A percentile compares a stretch with the other conserved stretches of the same genome.
Conservation (phyloP, 2,888 invertebrate genomes). For the Epinotia ramella region DNA sequence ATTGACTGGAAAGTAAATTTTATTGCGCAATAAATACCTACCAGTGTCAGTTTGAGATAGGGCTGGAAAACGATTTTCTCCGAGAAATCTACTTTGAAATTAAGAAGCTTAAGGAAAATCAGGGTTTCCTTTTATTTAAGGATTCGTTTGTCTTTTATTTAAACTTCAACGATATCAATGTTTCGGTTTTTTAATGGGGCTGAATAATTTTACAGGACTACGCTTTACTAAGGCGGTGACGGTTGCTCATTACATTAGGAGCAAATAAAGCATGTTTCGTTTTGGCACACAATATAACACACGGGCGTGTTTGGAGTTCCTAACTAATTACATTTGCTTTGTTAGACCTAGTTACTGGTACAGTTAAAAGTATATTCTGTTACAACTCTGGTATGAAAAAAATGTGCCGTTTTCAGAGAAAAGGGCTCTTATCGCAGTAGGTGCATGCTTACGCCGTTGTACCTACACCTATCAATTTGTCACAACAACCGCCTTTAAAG, state of each 20-base stretch:
- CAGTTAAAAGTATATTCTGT: too few species aligned
- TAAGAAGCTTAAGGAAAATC: conserved; percentile 6
- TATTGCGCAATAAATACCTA: conserved; percentile 41
- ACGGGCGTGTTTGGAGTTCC: too few species aligned
- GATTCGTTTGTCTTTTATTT: background rate
- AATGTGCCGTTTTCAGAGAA: too few species aligned
- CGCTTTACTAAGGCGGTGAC: background rate
- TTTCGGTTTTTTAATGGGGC: background rate
- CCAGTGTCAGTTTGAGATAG: conserved; percentile 17
- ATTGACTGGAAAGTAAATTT: conserved; percentile 37
- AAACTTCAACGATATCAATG: background rate
- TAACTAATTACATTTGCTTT: background rate
- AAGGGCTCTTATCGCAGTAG: too few species aligned
- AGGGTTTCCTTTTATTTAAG: background rate
- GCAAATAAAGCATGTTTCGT: too few species aligned
- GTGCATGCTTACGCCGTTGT: too few species aligned
- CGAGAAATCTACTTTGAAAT: conserved; percentile 15
- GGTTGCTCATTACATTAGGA: background rate
- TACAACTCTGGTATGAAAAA: too few species aligned
- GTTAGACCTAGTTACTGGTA: too few species aligned
- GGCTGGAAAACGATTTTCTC: conserved; percentile 31
- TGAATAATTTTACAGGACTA: background rate
- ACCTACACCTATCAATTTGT: too few species aligned
- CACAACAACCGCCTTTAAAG: too few species aligned
- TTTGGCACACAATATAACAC: too few species aligned